phyloP scores from a whole-genome alignment of 2,797 vertebrate species.

The Tapirus indicus region DNA sequence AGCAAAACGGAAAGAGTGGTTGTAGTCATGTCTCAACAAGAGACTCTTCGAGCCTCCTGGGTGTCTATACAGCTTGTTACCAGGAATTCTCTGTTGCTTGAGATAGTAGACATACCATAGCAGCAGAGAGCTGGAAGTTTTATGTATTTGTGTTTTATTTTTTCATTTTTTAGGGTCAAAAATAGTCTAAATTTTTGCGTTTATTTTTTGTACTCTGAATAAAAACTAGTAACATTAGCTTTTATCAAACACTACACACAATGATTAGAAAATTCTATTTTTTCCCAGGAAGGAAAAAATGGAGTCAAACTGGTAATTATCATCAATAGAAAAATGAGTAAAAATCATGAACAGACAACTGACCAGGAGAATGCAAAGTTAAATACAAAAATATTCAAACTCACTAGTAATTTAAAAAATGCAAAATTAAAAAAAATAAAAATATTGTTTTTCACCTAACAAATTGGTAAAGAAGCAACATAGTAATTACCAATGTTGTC shows the following conservation, averaged over 20 bases:
- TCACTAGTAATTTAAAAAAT: slow-evolving; percentile 9
- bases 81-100: background rate
- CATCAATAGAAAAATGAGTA: slow-evolving; percentile 17
- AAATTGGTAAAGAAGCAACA: background rate
- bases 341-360: slow-evolving; percentile 30
- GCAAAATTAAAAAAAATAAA: background rate
- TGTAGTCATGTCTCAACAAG: background rate
- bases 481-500: background rate
- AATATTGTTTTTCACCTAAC: background rate
- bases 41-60: background rate
- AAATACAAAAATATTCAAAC: slow-evolving; percentile 10
- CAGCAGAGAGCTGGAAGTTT: background rate
- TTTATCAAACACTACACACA: slow-evolving; percentile 22
- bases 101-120: background rate
- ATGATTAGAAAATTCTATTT: background rate
- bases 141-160: background rate
- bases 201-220: background rate
- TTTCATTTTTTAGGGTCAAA: background rate
- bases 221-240: background rate
- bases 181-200: background rate
- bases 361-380: background rate
- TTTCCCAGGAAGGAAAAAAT: background rate
- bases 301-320: background rate
- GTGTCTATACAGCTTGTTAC: background rate
- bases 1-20: background rate